Conservation (phyloP, 37 sponge, comb jelly and placozoan species). For the Bolinopsis microptera region DNA sequence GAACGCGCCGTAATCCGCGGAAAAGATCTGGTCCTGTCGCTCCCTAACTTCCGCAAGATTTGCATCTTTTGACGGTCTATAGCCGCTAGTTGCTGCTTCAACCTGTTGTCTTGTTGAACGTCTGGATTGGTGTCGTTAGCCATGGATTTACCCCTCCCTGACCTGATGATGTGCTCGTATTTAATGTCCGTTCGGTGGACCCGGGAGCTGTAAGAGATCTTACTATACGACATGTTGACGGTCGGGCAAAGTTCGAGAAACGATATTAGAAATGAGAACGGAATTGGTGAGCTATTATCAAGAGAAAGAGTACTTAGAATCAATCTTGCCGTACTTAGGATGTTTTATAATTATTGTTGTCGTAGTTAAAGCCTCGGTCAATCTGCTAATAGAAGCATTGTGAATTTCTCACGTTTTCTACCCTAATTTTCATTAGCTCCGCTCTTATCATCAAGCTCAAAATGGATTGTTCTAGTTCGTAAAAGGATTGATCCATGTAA, state of each 20-base stretch:
- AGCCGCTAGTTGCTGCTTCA: neutral
- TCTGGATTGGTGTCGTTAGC: slow-evolving; percentile 34
- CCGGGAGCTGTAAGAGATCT: slow-evolving; percentile 21
- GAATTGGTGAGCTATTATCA: neutral
- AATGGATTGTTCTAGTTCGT: neutral
- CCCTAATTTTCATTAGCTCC: neutral
- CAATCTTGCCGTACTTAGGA: neutral
- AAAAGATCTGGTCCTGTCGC: neutral
- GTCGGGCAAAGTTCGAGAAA: neutral
- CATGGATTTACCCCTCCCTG: slow-evolving; percentile 4
- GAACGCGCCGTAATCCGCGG: neutral
- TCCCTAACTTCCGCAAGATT: neutral
- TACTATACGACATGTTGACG: neutral
- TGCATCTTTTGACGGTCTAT: slow-evolving; percentile 23
- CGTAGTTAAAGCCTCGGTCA: neutral
- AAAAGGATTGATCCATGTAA: neutral
- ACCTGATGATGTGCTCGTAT: slow-evolving; percentile 53
- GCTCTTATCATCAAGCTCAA: neutral
- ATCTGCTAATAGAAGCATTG: neutral
- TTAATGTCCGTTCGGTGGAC: slow-evolving; percentile 18
- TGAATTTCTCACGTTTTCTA: neutral
- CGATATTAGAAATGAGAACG: no score
- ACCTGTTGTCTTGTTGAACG: neutral
- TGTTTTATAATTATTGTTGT: neutral
- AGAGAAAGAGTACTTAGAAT: neutral